Conservation (phyloP, 2,113 vertebrate genomes). For the Rhinolophus sinicus region DNA sequence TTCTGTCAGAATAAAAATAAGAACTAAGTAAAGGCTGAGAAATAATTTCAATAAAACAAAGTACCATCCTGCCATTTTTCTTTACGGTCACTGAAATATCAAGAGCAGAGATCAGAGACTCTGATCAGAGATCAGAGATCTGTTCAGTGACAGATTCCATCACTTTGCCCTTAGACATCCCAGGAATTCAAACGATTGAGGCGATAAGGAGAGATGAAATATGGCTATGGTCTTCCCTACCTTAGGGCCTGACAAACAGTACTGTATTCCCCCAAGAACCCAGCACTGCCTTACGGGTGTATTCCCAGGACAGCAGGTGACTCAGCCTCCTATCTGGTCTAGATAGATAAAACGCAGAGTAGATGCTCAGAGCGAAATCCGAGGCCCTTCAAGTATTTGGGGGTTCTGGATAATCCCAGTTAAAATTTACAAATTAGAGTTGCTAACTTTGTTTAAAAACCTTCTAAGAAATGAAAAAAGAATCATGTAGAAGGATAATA, state of each 20-base stretch:
- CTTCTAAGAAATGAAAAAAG: neutral
- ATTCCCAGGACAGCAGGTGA: neutral
- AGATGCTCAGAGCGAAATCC: neutral
- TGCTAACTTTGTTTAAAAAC: neutral
- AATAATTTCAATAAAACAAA: neutral
- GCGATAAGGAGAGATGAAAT: neutral
- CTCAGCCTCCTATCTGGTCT: neutral
- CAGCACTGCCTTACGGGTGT: neutral
- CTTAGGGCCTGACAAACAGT: neutral
- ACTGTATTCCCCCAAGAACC: neutral
- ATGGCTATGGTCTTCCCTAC: neutral
- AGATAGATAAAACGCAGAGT: neutral
- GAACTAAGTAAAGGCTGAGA: neutral
- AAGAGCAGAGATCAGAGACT: neutral
- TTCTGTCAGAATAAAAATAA: neutral
- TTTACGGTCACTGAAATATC: neutral
- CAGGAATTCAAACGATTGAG: neutral
- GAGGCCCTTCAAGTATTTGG: neutral
- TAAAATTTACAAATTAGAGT: neutral
- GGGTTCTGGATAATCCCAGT: neutral
- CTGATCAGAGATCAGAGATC: neutral
- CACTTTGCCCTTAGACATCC: neutral
- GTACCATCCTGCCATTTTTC: neutral
- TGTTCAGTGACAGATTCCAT: neutral
- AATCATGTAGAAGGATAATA: neutral